A percentile compares a stretch with the other conserved stretches of the same genome.
Evolutionary conservation across 2,888 invertebrate species (phyloP).

Genomic region (Acanthopleura granulata): DNA sequence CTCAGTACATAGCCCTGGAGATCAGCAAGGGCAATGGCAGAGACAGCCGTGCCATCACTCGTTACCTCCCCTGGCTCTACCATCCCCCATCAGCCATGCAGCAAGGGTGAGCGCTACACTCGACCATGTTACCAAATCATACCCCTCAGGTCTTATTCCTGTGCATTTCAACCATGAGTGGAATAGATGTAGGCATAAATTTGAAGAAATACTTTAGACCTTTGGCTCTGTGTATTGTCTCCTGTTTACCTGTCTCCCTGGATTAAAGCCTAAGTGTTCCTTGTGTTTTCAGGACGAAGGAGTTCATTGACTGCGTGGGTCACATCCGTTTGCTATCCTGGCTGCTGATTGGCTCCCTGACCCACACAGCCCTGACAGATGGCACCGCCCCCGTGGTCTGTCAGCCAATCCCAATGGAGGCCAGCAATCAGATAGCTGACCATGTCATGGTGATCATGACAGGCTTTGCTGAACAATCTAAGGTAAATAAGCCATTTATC

Average conservation of each 20-base stretch:
- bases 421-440: conserved; percentile 96
- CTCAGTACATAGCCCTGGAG: conserved; percentile 87
- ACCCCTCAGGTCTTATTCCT: too few relatives aligned
- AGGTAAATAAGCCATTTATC: conserved; percentile 69
- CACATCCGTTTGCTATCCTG: conserved; percentile 96
- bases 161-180: too few relatives aligned
- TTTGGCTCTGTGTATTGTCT: too few relatives aligned
- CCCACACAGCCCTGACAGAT: conserved; percentile 79
- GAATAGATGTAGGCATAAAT: too few relatives aligned
- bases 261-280: background rate
- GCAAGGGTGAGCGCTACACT: conserved; percentile 80
- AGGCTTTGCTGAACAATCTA: conserved; percentile 95
- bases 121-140: too few relatives aligned
- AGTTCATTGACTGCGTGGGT: conserved; percentile 91
- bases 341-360: conserved; percentile 93
- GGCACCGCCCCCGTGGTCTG: conserved; percentile 66
- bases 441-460: conserved; percentile 97
- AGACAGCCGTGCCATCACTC: conserved; percentile 84
- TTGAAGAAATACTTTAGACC: too few relatives aligned
- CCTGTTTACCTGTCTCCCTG: background rate
- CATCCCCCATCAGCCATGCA: conserved; percentile 84
- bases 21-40: conserved; percentile 85
- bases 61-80: conserved; percentile 92
- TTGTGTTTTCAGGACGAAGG: conserved; percentile 79
- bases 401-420: conserved; percentile 95